Evolutionary conservation across 1,140 invertebrate genomes (phyloP), one percentile per base, ranked within the genome.

Genomic region (Euura lappo): DNA sequence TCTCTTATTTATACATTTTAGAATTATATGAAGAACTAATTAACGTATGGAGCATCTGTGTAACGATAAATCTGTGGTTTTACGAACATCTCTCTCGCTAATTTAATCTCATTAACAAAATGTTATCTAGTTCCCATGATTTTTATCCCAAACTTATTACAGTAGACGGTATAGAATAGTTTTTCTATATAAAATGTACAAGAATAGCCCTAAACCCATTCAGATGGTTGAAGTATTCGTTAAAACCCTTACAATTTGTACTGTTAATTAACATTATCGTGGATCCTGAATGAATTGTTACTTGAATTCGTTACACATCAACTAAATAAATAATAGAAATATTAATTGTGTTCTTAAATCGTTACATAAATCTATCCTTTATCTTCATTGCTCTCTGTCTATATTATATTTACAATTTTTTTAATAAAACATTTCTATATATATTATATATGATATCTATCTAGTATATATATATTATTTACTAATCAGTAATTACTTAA

Each of bases 291-390:
- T 28, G 28, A 28, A 28, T 28, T 1, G 28, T 28, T 28, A 28
- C 28, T 28, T 28, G 28, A 60, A 60, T 60, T 6, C 6, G 51
- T 60, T 60, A 60, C 51, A 60, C 51, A 60, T 60, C 13, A 60
- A 60, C 51, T 60, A 60, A 60, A 60, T 60, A 60, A 60, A 60
- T 60, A 60, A 60, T 60, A 60, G 51, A 60, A 60, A 60, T 60
- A 60, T 60, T 60, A n/a, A 60, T 60, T 11, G 13, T 60, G 13
- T n/a, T 8, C 51, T 60, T 3, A 60, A 60, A 60, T 60, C 13
- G 13, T 11, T 60, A 11, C 10, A 11, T 60, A 60, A 60, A 60
- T 60, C 8, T n/a, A 60, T 60, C 13, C 51, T 60, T n/a, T 11
- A 8, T 60, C 51, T 28, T 28, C 28, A 28, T 28, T 28, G 28